Percentiles rank a stretch among this genome's conserved stretches.
These are phyloP conservation scores for Standfussiana lucernea DNA, from an alignment of 2,888 invertebrate genomes.

Conservation along the genomic window DNA sequence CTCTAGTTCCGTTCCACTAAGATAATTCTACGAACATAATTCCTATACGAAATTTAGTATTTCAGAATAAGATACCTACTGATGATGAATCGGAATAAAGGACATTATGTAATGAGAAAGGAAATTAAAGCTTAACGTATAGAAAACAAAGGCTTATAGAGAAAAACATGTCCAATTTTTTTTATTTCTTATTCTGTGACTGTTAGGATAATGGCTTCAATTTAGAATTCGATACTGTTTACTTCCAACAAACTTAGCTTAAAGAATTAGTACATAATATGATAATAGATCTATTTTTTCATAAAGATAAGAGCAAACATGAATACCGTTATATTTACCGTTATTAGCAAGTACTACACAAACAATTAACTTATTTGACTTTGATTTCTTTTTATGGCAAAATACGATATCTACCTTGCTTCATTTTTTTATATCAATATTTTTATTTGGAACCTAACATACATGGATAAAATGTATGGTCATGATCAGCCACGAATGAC, in stretches of 20 bases:
- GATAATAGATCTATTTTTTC: conserved; percentile 4
- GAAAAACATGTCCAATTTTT: not conserved
- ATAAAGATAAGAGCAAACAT: not conserved
- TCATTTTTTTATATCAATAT: not conserved
- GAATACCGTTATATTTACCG: conserved; percentile 9
- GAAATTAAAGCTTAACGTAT: not conserved
- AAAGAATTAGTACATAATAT: conserved; percentile 7
- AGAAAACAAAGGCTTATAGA: not conserved
- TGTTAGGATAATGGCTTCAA: conserved; percentile 3
- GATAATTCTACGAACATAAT: no score
- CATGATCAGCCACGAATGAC: not conserved
- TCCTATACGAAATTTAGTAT: no score
- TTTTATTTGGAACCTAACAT: not conserved
- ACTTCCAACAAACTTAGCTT: not conserved
- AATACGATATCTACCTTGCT: not conserved
- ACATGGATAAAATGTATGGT: not conserved
- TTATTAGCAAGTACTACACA: not conserved
- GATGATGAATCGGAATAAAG: not conserved
- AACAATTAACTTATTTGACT: not conserved
- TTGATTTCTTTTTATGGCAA: not conserved
- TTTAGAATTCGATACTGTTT: conserved; percentile 10
- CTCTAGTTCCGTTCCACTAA: no score
- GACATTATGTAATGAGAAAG: no score
- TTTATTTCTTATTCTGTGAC: not conserved
- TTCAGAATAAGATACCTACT: not conserved